Conservation (phyloP, 2,797 vertebrate species). For the Micromesistius poutassou region DNA sequence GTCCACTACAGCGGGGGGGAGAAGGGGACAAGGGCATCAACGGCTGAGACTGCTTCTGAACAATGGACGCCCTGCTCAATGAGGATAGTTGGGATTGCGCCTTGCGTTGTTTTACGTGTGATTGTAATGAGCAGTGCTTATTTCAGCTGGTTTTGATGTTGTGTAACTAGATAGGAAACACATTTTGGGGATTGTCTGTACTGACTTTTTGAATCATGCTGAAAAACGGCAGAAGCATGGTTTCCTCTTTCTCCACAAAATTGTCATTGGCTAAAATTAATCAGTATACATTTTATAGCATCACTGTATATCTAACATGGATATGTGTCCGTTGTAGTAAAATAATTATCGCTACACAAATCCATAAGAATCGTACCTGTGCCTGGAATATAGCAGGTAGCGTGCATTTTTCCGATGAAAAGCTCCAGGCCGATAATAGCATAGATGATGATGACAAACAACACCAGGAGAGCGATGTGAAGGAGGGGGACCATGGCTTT, state of each 20-base stretch:
- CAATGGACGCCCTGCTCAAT: neutral
- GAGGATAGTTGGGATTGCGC: neutral
- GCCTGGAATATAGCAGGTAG: conserved; percentile 87
- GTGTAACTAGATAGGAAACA: neutral
- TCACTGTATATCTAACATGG: no score
- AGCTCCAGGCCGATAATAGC: conserved; percentile 99
- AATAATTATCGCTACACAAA: neutral
- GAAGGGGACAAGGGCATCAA: neutral
- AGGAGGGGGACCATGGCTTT: conserved; percentile 99
- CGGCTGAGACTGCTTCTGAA: neutral
- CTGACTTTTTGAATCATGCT: no score
- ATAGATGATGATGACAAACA: conserved; percentile 99
- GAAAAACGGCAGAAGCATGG: neutral
- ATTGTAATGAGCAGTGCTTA: neutral
- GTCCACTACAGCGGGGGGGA: conserved; percentile 61
- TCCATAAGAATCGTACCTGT: conserved; percentile 70
- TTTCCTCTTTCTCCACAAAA: neutral
- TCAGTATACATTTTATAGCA: neutral
- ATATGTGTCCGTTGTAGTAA: neutral
- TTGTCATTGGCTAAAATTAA: neutral
- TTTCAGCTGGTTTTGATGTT: neutral
- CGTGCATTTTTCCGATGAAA: conserved; percentile 99
- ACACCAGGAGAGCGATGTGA: conserved; percentile 97
- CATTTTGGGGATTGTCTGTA: neutral
- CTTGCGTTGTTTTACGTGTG: neutral